Evolutionary conservation across 2,797 vertebrate species (phyloP).

Genomic region (Loris lydekkerianus): DNA sequence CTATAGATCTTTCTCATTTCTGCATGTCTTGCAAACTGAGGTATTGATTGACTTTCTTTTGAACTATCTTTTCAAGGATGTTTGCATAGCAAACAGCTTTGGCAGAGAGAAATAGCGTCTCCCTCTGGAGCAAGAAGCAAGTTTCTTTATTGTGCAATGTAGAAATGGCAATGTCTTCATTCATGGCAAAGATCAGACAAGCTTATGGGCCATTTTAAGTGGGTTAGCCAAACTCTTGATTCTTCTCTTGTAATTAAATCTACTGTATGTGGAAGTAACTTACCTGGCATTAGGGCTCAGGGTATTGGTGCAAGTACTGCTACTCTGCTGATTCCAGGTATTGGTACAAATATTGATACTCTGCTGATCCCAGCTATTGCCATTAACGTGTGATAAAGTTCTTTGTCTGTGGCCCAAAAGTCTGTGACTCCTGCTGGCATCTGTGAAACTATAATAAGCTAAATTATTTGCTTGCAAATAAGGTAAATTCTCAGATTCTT

Average conservation of each 20-base stretch:
- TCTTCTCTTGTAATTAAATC: conserved; percentile 26
- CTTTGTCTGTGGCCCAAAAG: neutral
- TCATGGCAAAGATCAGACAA: conserved; percentile 56
- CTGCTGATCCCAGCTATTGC: neutral
- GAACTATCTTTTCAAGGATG: conserved; percentile 27
- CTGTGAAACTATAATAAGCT: conserved; percentile 1
- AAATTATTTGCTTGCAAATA: neutral
- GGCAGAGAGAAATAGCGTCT: conserved; percentile 11
- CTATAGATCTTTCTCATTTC: neutral
- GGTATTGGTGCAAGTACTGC: neutral
- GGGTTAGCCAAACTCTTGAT: neutral
- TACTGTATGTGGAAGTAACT: neutral
- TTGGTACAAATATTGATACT: neutral
- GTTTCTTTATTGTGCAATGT: neutral
- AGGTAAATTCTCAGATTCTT: neutral
- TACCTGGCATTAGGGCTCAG: neutral
- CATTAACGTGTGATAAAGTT: neutral
- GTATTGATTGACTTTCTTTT: conserved; percentile 59
- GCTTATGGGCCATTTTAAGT: neutral
- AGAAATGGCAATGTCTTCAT: conserved; percentile 17
- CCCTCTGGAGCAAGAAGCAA: neutral
- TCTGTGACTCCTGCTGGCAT: neutral
- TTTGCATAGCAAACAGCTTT: conserved; percentile 59
- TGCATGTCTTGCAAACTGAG: neutral
- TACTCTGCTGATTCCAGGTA: neutral